Evolutionary conservation across 1,140 invertebrate genomes (phyloP).

Genomic region (Teleogryllus occipitalis): DNA sequence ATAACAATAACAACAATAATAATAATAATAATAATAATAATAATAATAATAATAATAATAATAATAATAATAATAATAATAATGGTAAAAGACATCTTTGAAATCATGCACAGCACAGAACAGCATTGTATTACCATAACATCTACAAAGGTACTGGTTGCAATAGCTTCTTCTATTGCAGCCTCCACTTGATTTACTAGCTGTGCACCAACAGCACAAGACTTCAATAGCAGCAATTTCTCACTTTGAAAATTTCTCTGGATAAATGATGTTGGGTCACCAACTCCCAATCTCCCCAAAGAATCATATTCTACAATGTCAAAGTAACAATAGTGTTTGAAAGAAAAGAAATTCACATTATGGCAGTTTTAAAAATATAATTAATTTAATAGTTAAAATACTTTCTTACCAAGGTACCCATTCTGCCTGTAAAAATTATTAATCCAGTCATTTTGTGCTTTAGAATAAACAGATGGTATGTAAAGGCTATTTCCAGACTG

Average conservation of each 20-base stretch:
- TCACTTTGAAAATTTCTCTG: conserved; percentile 64
- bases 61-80: no score
- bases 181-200: conserved; percentile 72
- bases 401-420: conserved; percentile 67
- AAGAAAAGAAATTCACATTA: conserved; percentile 8
- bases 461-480: conserved; percentile 82
- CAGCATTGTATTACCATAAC: conserved; percentile 44
- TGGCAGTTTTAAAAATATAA: conserved; percentile 16
- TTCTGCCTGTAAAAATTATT: conserved; percentile 89
- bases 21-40: no score
- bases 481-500: conserved; percentile 66
- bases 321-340: conserved; percentile 6
- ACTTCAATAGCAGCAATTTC: conserved; percentile 60
- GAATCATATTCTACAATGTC: conserved; percentile 75
- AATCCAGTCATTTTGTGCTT: conserved; percentile 82
- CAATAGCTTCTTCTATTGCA: conserved; percentile 74
- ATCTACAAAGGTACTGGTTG: conserved; percentile 68
- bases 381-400: conserved; percentile 15
- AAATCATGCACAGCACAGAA: no score
- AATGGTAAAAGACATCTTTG: no score
- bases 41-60: no score
- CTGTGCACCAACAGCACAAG: conserved; percentile 64
- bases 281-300: conserved; percentile 76
- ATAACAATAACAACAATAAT: no score
- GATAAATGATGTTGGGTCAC: conserved; percentile 73